Evolutionary conservation across 2,113 vertebrate genomes (phyloP).

Genomic region (Paraplagusia blochii): DNA sequence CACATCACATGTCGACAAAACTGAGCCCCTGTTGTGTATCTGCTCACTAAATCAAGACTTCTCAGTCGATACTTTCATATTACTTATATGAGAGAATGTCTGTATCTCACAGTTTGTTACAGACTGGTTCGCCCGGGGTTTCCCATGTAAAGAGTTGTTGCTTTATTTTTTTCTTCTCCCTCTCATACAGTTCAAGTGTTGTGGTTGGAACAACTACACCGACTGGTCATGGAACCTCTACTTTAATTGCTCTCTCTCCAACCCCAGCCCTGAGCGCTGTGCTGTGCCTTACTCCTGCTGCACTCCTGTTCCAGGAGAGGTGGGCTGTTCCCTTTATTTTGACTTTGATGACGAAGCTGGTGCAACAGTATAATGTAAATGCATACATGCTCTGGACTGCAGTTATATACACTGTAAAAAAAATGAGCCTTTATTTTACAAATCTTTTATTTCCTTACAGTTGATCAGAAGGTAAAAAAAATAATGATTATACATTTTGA

Average conservation of each 20-base stretch:
- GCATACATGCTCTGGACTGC: neutral
- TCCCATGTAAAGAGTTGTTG: conserved; percentile 29
- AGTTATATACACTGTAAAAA: too few species aligned
- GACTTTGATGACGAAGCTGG: neutral
- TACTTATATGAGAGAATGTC: conserved; percentile 13
- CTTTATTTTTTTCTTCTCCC: neutral
- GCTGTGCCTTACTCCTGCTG: conserved; percentile 79
- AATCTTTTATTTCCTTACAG: too few species aligned
- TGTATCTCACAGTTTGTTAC: conserved; percentile 29
- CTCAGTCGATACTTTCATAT: neutral
- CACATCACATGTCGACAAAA: conserved; percentile 8
- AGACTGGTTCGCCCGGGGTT: conserved; percentile 35
- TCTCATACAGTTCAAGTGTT: conserved; percentile 73
- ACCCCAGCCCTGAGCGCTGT: conserved; percentile 74
- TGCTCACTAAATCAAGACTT: conserved; percentile 3
- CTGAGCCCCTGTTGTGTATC: conserved; percentile 12
- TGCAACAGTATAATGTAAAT: neutral
- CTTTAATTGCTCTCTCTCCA: conserved; percentile 74
- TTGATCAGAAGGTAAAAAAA: too few species aligned
- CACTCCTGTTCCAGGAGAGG: conserved; percentile 72
- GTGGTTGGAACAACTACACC: conserved; percentile 77
- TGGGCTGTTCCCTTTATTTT: conserved; percentile 22
- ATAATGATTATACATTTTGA: too few species aligned
- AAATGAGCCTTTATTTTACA: too few species aligned
- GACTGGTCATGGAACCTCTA: conserved; percentile 80